Evolutionary conservation across 2,113 vertebrate species (phyloP).

Genomic region (rabbit (Oryctolagus cuniculus)): mOryCun1.1 NC_091447.1:12436501-12437000

Average conservation of each 20-base stretch:
- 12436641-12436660: slow-evolving; percentile 37
- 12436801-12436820: slow-evolving; percentile 63
- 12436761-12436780: slow-evolving; percentile 69
- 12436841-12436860: slow-evolving; percentile 74
- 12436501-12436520: not conserved
- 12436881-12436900: slow-evolving; percentile 67
- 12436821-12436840: slow-evolving; percentile 63
- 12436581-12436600: not conserved
- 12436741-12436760: slow-evolving; percentile 61
- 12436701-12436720: slow-evolving; percentile 57
- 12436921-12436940: slow-evolving; percentile 72
- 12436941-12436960: slow-evolving; percentile 44
- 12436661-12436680: slow-evolving; percentile 63
- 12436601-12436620: slow-evolving; percentile 27
- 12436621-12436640: slow-evolving; percentile 58
- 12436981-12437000: slow-evolving; percentile 72
- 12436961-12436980: slow-evolving; percentile 66
- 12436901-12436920: slow-evolving; percentile 76
- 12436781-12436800: slow-evolving; percentile 65
- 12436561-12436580: not conserved
- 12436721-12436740: slow-evolving; percentile 57
- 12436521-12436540: not conserved
- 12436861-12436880: slow-evolving; percentile 71
- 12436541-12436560: slow-evolving; percentile 37
- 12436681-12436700: slow-evolving; percentile 37